These are phyloP conservation scores for Lucifuga dentata DNA, from an alignment of 2,113 vertebrate species.

Conservation along the genomic window DNA sequence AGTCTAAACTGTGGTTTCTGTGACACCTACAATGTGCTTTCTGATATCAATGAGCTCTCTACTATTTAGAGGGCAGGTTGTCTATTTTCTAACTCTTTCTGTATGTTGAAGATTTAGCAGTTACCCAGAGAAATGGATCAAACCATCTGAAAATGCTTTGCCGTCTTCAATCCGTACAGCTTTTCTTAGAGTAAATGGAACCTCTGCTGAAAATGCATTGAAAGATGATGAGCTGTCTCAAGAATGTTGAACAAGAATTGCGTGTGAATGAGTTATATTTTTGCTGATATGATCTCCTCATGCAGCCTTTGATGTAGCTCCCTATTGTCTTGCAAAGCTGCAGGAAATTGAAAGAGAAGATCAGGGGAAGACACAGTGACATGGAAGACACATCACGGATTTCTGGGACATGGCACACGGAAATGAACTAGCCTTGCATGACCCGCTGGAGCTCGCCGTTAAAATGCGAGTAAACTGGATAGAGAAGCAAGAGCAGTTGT, in stretches of 20 bases:
- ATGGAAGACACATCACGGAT: conserved; percentile 34
- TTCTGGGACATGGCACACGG: conserved; percentile 63
- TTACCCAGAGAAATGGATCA: background rate
- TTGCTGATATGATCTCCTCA: conserved; percentile 52
- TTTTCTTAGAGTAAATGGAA: conserved; percentile 16
- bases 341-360: conserved; percentile 80
- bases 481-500: conserved; percentile 11
- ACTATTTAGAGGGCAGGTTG: background rate
- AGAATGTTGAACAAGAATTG: conserved; percentile 27
- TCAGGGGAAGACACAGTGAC: conserved; percentile 47
- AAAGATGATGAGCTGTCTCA: conserved; percentile 47
- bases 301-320: conserved; percentile 63
- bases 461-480: conserved; percentile 14
- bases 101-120: background rate
- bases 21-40: background rate
- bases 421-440: conserved; percentile 73
- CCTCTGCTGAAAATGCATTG: background rate
- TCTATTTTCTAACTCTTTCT: background rate
- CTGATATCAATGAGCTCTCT: too few species aligned
- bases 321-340: conserved; percentile 71
- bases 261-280: conserved; percentile 20
- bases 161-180: conserved; percentile 5
- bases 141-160: conserved; percentile 5
- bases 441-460: conserved; percentile 30
- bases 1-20: background rate